Base-by-base conservation (phyloP, 2,113 vertebrate genomes). In the Corythornis cristatus region DNA sequence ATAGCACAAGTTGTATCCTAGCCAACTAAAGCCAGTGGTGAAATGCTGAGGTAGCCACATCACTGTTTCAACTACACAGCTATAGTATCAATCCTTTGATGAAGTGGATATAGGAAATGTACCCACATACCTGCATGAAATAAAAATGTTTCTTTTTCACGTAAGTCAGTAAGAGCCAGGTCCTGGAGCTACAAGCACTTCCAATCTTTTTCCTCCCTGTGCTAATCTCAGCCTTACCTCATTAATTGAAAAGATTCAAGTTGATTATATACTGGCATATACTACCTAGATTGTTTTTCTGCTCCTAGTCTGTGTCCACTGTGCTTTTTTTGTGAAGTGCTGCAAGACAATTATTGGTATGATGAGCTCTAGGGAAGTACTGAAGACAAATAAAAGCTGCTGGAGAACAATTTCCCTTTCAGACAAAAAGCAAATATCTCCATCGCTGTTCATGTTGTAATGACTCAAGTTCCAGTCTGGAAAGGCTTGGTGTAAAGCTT, bases 261-360 rank as follows among this genome's bases (percentile, higher is more conserved):
- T 1, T 50, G 53, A 20, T 43, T 31, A 15, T 9, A 33, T 0
- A 16, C 10, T 57, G n/a, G 11, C 31, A 53, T 0, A 7, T 4
- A 26, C 20, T 42, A 48, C 26, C 33, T 58, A 43, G 23, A 10
- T 31, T 25, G 12, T 46, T 60, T 67, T 80, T 66, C 64, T 71
- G 43, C 51, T 76, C 35, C 53, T 45, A 9, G 14, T 28, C 57
- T 58, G 25, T 8, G 20, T 17, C 45, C 53, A 8, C 0, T 20
- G 48, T 72, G 48, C 29, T 57, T 53, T 37, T 37, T 73, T 29
- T 14, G 31, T 37, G 33, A 71, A 82, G 16, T 25, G 65, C 88
- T 80, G 31, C 1, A 43, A 64, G 58, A 67, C 28, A 33, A 31
- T 7, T 29, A 78, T 28, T 45, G 80, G 51, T 35, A 33, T 14